phyloP scores from a whole-genome alignment of 2,888 invertebrate genomes.

The Chloroclystis v-ata region DNA sequence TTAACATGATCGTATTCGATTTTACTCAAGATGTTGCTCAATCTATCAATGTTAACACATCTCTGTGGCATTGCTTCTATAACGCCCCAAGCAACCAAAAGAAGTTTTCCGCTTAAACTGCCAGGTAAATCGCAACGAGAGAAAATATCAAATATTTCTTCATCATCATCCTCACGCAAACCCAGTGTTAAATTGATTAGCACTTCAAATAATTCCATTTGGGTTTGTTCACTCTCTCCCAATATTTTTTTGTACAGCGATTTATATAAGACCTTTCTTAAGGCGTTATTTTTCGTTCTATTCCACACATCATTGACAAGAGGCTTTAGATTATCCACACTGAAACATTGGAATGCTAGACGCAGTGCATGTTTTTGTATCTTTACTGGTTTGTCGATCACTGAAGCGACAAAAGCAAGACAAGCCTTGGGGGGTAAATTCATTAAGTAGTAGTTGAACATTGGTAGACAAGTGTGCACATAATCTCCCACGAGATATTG shows the following conservation, averaged over 20 bases:
- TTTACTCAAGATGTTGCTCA: constrained; percentile 3
- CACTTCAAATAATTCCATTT: constrained; percentile 37
- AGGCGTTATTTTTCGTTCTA: constrained; percentile 44
- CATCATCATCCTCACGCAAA: constrained; percentile 44
- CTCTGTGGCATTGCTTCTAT: constrained; percentile 15
- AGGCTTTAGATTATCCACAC: constrained; percentile 35
- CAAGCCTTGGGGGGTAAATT: constrained; percentile 39
- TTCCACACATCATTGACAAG: constrained; percentile 41
- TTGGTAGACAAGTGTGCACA: constrained; percentile 41
- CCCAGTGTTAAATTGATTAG: constrained; percentile 40
- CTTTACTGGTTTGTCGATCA: constrained; percentile 45
- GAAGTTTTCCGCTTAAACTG: constrained; percentile 9
- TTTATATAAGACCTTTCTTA: constrained; percentile 44
- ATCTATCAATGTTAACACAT: constrained; percentile 8
- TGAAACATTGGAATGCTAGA: constrained; percentile 47
- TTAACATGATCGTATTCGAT: constrained; percentile 4
- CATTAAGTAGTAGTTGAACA: constrained; percentile 42
- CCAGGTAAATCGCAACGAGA: not conserved
- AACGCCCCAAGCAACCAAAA: constrained; percentile 22
- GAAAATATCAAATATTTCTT: constrained; percentile 38
- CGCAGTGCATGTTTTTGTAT: constrained; percentile 52
- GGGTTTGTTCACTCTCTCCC: constrained; percentile 13
- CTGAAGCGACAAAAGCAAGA: constrained; percentile 38
- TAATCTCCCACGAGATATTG: constrained; percentile 51
- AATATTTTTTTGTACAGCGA: constrained; percentile 37